These are phyloP conservation scores for Charanyca ferruginea DNA, from an alignment of 2,888 invertebrate species.

Conservation along the genomic window DNA sequence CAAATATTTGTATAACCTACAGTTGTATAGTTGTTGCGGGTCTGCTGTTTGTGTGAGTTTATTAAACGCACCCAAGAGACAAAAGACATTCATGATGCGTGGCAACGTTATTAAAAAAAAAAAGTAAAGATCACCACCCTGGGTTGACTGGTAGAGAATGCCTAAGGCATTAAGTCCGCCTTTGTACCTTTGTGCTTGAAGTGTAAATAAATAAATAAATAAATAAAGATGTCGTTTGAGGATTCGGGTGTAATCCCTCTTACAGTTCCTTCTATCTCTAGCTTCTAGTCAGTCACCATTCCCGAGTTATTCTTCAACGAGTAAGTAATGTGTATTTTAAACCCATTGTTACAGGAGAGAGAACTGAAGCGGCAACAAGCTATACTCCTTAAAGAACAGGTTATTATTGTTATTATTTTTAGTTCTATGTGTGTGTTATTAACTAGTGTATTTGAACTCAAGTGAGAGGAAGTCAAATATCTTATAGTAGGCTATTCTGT, in stretches of 20 bases:
- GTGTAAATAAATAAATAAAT: too few relatives aligned
- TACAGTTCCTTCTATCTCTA: background rate
- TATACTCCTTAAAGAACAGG: conserved; percentile 97
- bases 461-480: background rate
- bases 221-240: background rate
- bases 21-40: too few relatives aligned
- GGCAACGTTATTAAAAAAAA: too few relatives aligned
- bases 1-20: too few relatives aligned
- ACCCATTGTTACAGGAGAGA: conserved; percentile 94
- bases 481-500: too few relatives aligned
- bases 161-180: too few relatives aligned
- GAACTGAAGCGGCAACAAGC: conserved; percentile 97
- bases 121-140: too few relatives aligned
- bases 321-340: conserved; percentile 37
- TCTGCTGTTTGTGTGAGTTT: too few relatives aligned
- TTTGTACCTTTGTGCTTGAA: too few relatives aligned
- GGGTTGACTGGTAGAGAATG: too few relatives aligned
- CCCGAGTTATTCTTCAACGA: conserved; percentile 1
- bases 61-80: too few relatives aligned
- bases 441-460: conserved; percentile 38
- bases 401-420: conserved; percentile 72
- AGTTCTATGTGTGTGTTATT: conserved; percentile 35
- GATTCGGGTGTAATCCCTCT: background rate
- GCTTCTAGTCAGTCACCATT: background rate
- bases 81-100: too few relatives aligned